Evolutionary conservation across 2,797 vertebrate genomes (phyloP), one percentile per base, ranked within the genome.

Genomic region (Morelia viridis): DNA sequence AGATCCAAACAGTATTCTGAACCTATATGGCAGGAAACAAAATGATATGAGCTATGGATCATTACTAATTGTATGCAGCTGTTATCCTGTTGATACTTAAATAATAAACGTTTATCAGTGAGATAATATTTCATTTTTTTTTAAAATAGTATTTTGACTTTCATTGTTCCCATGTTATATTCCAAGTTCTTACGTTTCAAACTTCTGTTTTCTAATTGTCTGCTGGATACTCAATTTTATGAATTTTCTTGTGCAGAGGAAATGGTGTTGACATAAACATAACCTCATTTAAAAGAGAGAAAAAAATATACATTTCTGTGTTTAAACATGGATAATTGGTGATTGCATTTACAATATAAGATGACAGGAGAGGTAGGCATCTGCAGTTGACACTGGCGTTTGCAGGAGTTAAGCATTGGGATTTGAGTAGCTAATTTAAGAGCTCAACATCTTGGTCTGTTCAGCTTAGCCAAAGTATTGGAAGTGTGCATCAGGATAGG

Each of bases 381-480:
- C 19, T 68, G 86, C 15, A 64, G 46, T 41, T 91, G 65, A 46
- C 35, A 65, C 12, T 91, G 92, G 88, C 68, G 71, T 85, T 93
- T 88, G 85, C 10, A 68, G 31, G 68, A 58, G 24, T 84, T 62
- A 71, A 89, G 80, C 56, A 50, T 64, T 41, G 56, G 28, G 22
- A 91, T 89, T 93, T 60, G n/a, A 57, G 31, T 26, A 57, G 57
- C 58, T 91, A 91, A 86, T 86, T 93, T 90, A 88, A 84, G 85
- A 57, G 13, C 86, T 87, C 87, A 89, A 7, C 31, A 17, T 64
- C 85, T 86, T 8, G 10, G 50, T 65, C 60, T 88, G 28, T 60
- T 31, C 53, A 53, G n/a, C 6, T 87, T 62, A 83, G 87, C 61
- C 15, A 76, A 87, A 57, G 11, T 64, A 76, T 10, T 86, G 65